Conservation (phyloP, 2,888 invertebrate genomes). For the Tubulanus polymorphus region DNA sequence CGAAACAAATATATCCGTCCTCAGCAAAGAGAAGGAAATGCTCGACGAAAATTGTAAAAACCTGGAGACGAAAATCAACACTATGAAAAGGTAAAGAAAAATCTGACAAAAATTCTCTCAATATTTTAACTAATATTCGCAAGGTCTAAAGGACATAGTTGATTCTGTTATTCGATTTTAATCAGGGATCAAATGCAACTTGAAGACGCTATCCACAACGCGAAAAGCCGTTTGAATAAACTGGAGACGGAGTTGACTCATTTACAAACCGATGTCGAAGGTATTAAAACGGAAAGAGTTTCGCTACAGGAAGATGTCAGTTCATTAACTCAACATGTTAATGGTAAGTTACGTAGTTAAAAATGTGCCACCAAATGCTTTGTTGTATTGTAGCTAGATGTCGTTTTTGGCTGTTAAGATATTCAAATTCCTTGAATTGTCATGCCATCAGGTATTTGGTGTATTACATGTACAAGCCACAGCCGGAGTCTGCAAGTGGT, state of each 20-base stretch:
- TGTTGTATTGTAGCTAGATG: too few species aligned
- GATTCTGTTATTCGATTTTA: too few species aligned
- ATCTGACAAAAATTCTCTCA: background rate
- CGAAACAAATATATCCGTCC: conserved; percentile 32
- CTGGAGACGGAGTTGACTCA: conserved; percentile 31
- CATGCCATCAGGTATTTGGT: too few species aligned
- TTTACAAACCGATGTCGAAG: conserved; percentile 36
- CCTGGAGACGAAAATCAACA: conserved; percentile 37
- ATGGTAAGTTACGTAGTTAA: conserved; percentile 35
- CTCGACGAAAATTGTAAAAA: conserved; percentile 36
- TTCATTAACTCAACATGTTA: conserved; percentile 28
- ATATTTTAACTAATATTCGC: background rate
- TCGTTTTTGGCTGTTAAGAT: too few species aligned
- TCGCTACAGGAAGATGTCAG: conserved; percentile 33
- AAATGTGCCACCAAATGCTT: too few species aligned
- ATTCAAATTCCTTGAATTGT: too few species aligned
- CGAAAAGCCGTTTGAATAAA: conserved; percentile 28
- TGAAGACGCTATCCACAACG: conserved; percentile 37
- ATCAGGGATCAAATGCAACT: conserved; percentile 31
- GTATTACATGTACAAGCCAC: too few species aligned
- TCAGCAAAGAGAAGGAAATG: conserved; percentile 36
- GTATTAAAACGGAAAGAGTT: conserved; percentile 28
- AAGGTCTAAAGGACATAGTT: background rate
- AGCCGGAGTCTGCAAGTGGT: too few species aligned
- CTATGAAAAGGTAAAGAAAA: conserved; percentile 35